Base-by-base conservation (phyloP, 2,113 vertebrate genomes). In the Amphilophus citrinellus region DNA sequence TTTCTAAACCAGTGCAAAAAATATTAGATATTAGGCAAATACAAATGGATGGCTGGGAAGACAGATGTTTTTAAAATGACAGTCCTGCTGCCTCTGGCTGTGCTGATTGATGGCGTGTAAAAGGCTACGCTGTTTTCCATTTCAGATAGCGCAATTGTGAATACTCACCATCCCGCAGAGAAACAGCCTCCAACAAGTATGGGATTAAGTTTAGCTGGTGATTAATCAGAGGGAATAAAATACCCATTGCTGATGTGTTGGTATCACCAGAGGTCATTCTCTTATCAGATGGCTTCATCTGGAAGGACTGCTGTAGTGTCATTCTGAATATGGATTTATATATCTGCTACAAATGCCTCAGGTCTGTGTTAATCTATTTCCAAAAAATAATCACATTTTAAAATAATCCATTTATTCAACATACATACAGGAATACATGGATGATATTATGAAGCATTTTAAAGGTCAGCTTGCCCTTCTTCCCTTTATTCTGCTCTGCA, bases 191-290 rank as follows among this genome's bases (percentile, higher is more conserved):
- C 63, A 58, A 66, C 53, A 60, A 77, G 44, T 20, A 42, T 76
- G 61, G 59, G 80, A 81, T 81, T 82, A 80, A 80, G 5, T 68
- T 44, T 47, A 82, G 80, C 42, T 42, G 53, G 78, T 65, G 77
- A 89, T 92, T 87, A 85, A 92, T 92, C 86, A 76, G 73, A 85
- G 65, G 56, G 65, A 83, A 82, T 62, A 35, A 91, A 86, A 88
- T 84, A 89, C 86, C 84, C 20, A 79, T 77, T 53, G 61, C 17
- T 53, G 77, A 15, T 42, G 65, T 71, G 39, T 83, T 59, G 15
- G 81, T 68, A 81, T 83, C 89, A 62, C 63, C 57, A 68, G 66
- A 85, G 80, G 78, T 80, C 83, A 66, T 18, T 30, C 13, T 68
- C 24, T 76, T 57, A 66, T 63, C 61, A 39, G 27, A 84, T 37